These are phyloP conservation scores for Tetramorium alpestre DNA, from an alignment of 1,140 invertebrate species.

Conservation along the genomic window DNA sequence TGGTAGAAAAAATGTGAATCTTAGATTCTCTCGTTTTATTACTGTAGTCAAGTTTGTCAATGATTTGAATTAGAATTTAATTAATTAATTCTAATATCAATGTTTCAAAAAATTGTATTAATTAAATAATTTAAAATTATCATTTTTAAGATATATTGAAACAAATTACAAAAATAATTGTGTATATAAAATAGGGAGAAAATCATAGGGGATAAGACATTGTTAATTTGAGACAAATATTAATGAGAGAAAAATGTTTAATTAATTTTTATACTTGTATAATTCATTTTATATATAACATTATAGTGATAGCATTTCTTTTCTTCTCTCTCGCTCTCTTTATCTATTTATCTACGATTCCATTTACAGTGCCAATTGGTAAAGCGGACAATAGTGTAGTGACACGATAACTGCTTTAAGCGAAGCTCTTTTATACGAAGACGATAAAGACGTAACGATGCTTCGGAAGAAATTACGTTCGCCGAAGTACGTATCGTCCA, in stretches of 20 bases:
- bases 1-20: neutral
- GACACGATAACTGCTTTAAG: slow-evolving; percentile 2
- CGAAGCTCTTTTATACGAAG: neutral
- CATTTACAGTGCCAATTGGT: neutral
- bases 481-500: neutral
- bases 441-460: slow-evolving; percentile 17
- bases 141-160: neutral
- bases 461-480: slow-evolving; percentile 31
- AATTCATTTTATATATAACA: neutral
- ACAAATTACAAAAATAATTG: neutral
- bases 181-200: neutral
- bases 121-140: neutral
- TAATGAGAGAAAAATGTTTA: neutral
- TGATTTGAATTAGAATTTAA: neutral
- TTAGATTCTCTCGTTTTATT: neutral
- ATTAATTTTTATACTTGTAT: slow-evolving; percentile 2
- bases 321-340: neutral
- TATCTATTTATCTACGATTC: neutral
- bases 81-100: neutral
- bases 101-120: neutral
- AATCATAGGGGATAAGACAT: too few species aligned
- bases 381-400: neutral
- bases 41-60: neutral
- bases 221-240: neutral
- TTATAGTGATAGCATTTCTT: neutral